Evolutionary conservation across 2,888 invertebrate species (phyloP), one percentile per base, ranked within the genome.

Genomic region (Chrysotoxum bicinctum): DNA sequence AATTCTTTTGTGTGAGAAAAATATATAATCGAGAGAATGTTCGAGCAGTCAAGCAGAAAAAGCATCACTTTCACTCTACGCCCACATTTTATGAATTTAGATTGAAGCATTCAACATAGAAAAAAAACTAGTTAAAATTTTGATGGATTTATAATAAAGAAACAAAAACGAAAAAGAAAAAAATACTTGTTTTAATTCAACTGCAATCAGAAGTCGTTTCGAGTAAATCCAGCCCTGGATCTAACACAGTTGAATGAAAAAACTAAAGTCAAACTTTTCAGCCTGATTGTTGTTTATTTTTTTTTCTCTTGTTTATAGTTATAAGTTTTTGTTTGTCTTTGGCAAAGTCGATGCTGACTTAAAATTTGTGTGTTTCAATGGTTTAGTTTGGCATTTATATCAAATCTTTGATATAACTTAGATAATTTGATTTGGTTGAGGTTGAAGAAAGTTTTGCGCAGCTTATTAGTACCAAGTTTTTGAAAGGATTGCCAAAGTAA

Each of bases 341-440:
- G 16, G 16, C 4, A 56, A 32, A 32, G 9, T 12, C 19, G 12
- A 23, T 56, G 56, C 19, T 32, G 56, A 19, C 32, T 54, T 21
- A 56, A 50, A 45, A 30, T 66, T 66, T 30, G 26, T 21, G 21
- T 56, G 21, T 70, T 56, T 32, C 56, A 26, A 40, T 72, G 48
- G 56, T 48, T 37, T 19, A 7, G 19, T 12, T 32, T 56, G 14
- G 54, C 19, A 32, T 30, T 54, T 54, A 54, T 30, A 54, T 54
- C 3, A 58, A 79, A 58, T 73, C 64, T 68, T 60, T 40, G 43
- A 37, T 60, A 72, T 72, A 72, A 58, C 66, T 58, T 66, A 52
- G 76, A 72, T 72, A 82, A 76, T 82, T 82, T 66, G 60, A 72
- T 82, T 82, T 66, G 9, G 32, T 32, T 74, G 60, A 32, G 68